Base-by-base conservation (phyloP, 2,888 invertebrate species). In the Belgica antarctica region DNA sequence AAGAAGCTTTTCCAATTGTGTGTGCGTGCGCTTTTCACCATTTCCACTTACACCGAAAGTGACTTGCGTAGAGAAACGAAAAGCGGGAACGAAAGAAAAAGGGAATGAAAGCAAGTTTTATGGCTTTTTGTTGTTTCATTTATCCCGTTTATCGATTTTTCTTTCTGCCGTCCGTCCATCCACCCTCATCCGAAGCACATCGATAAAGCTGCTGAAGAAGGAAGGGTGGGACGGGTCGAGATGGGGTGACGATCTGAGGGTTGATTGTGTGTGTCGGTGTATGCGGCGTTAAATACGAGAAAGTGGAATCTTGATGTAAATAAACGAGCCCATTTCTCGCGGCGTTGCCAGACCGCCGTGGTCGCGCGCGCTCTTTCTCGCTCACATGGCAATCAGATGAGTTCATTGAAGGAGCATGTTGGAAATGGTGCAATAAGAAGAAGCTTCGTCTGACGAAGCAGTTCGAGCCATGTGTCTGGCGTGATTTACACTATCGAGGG, bases 131-230 rank as follows among this genome's bases (percentile, higher is more conserved):
- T 22, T 52, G 34, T 46, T 62, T 62, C 34, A 62, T 68, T 68
- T 28, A 68, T 68, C 68, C 68, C 68, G 28, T 68, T 68, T 68
- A 68, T 68, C 68, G 68, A 68, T 68, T 68, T 57, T 68, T 52
- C 25, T 52, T 68, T 52, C 34, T 65, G 10, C 5, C 25, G 62
- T 62, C 62, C 62, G 19, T 34, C 62, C 62, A 34, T 19, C 59
- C 59, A 27, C 27, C n/a, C 24, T 24, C 52, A 4, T 15, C 22
- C 4, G 5, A 5, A 5, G 25, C 22, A 27, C 59, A 1, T 12
- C 41, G 41, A 41, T 52, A 52, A 52, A 52, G 12, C 52, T 17
- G 22, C 19, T 52, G 22, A 52, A 52, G 22, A 19, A 22, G 52
- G 17, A 52, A 22, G 22, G 52, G 19, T 4, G 22, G 2, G 52